Evolutionary conservation across 2,888 invertebrate species (phyloP).

Genomic region (Corythucha ciliata): DNA sequence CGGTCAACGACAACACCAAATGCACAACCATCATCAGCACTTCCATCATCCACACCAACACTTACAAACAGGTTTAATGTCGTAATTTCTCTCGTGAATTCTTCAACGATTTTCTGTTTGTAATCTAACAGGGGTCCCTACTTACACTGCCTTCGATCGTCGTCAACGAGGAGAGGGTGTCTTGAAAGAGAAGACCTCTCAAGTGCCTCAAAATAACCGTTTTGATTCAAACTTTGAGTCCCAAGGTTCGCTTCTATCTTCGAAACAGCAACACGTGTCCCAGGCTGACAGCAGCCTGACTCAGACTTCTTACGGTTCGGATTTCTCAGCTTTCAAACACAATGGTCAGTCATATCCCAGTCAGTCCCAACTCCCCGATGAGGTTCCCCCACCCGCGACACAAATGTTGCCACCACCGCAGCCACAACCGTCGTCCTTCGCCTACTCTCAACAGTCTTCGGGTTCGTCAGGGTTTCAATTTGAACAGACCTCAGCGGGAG

Average conservation of each 20-base stretch:
- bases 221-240: too few relatives aligned
- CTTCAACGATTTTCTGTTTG: background rate
- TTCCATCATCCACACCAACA: constrained; percentile 20
- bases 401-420: constrained; percentile 4
- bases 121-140: constrained; percentile 2
- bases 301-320: too few relatives aligned
- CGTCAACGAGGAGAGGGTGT: constrained; percentile 4
- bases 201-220: background rate
- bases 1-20: background rate
- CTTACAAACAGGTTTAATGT: background rate
- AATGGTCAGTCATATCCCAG: too few relatives aligned
- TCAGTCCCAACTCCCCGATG: too few relatives aligned
- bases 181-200: background rate
- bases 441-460: too few relatives aligned
- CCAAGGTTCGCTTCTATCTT: too few relatives aligned
- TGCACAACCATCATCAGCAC: constrained; percentile 19
- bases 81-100: background rate
- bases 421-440: background rate
- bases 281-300: too few relatives aligned
- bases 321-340: too few relatives aligned
- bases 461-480: too few relatives aligned
- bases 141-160: constrained; percentile 11
- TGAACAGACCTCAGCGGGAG: too few relatives aligned
- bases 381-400: too few relatives aligned
- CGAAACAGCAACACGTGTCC: too few relatives aligned